A percentile compares a stretch with the other conserved stretches of the same genome.
phyloP scores from a whole-genome alignment of 2,797 vertebrate genomes.

The Catamblyrhynchus diadema region DNA sequence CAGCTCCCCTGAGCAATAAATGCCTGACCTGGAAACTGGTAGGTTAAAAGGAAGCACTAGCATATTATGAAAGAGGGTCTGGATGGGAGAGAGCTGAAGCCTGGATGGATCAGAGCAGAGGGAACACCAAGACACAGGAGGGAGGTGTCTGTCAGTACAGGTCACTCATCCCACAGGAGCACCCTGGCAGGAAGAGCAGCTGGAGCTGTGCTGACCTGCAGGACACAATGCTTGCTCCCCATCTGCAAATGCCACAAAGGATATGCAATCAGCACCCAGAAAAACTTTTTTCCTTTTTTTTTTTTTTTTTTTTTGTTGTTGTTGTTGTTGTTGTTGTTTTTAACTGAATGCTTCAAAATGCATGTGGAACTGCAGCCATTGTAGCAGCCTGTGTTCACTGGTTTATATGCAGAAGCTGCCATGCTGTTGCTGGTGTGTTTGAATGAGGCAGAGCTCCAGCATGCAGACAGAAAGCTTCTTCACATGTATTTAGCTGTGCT shows the following conservation, averaged over 20 bases:
- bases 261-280: neutral
- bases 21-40: slow-evolving; percentile 37
- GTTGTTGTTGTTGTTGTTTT: neutral
- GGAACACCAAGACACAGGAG: neutral
- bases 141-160: neutral
- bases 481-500: neutral
- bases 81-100: neutral
- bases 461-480: neutral
- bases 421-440: neutral
- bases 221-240: neutral
- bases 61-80: slow-evolving; percentile 1
- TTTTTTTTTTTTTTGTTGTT: too few species aligned
- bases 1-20: neutral
- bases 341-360: neutral
- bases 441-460: neutral
- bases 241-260: neutral
- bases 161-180: neutral
- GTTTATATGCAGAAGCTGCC: neutral
- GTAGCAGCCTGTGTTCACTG: neutral
- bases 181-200: neutral
- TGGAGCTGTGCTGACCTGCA: neutral
- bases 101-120: neutral
- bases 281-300: neutral
- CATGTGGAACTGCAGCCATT: neutral
- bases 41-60: slow-evolving; percentile 10